Evolutionary conservation across 2,797 vertebrate species (phyloP).

Genomic region (Etheostoma perlongum): DNA sequence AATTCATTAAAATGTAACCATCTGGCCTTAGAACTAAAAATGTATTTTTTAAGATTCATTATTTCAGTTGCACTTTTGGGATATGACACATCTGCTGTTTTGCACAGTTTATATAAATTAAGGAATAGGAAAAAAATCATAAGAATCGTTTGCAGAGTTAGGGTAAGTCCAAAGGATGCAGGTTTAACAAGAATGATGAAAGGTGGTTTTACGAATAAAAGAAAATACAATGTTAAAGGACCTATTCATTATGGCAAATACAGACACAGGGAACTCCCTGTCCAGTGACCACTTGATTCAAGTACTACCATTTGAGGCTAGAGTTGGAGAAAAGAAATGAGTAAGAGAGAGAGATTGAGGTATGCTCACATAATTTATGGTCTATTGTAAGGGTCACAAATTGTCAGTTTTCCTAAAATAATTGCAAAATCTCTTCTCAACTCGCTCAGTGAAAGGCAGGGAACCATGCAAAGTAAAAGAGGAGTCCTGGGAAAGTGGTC

Average conservation of each 20-base stretch:
- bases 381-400: slow-evolving; percentile 52
- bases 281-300: slow-evolving; percentile 39
- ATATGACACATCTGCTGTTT: too few relatives aligned
- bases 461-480: slow-evolving; percentile 36
- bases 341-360: slow-evolving; percentile 13
- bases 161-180: slow-evolving; percentile 25
- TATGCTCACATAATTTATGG: slow-evolving; percentile 52
- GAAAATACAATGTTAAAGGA: slow-evolving; percentile 54
- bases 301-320: slow-evolving; percentile 50
- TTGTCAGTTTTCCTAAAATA: slow-evolving; percentile 56
- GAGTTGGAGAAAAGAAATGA: slow-evolving; percentile 35
- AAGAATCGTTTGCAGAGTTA: slow-evolving; percentile 45
- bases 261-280: slow-evolving; percentile 48
- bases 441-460: slow-evolving; percentile 25
- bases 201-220: slow-evolving; percentile 27
- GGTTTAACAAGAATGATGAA: slow-evolving; percentile 31
- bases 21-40: too few relatives aligned
- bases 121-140: too few relatives aligned
- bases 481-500: slow-evolving; percentile 61
- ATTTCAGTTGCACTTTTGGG: too few relatives aligned
- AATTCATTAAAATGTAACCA: too few relatives aligned
- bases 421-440: slow-evolving; percentile 37
- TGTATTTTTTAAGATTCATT: too few relatives aligned
- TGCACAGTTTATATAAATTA: too few relatives aligned
- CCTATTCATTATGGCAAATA: slow-evolving; percentile 60